Base-by-base conservation (phyloP, 2,113 vertebrate species). In the Notarius lentiginosus region DNA sequence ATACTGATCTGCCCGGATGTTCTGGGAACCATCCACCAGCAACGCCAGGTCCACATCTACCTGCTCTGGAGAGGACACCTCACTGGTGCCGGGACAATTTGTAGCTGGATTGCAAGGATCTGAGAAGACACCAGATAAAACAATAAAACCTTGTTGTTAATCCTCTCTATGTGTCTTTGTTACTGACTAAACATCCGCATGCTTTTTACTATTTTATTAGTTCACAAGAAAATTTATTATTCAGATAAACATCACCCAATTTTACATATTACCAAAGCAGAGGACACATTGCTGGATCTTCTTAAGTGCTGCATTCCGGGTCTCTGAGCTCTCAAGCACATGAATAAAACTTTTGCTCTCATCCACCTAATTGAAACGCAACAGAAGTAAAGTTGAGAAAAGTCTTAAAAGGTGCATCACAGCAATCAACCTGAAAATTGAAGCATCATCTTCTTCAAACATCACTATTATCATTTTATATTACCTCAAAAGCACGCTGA, bases 1-100 rank as follows among this genome's bases (percentile, higher is more conserved):
- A 90, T 95, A 97, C 55, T 95, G 86, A 1, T 96, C 93, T 0
- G 90, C 84, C 60, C 91, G 90, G 7, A 98, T 47, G 72, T 93
- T 91, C 7, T 12, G 86, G 86, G 97, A 98, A 82, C 96, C 86
- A 60, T 98, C 97, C 89, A 97, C 79, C 86, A 97, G 53, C 63
- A 97, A 89, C 0, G 91, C 94, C 80, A 98, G 89, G 91, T 98
- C 97, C 92, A 95, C 41, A 11, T 96, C 92, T 18, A 93, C 92
- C 4, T 84, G 27, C 91, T 95, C 90, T 4, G 92, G 92, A 27
- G 0, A 1, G 3, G 84, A 49, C 0, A 27, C 18, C 0, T 91
- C 77, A 61, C 41, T 80, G 34, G 90, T 88, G 18, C 79, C 82
- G 27, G 84, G 1, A 14, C 97, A 97, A 22, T 88, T 87, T 0